Base-by-base conservation (phyloP, 2,797 vertebrate genomes). In the Sylvilagus floridanus region DNA sequence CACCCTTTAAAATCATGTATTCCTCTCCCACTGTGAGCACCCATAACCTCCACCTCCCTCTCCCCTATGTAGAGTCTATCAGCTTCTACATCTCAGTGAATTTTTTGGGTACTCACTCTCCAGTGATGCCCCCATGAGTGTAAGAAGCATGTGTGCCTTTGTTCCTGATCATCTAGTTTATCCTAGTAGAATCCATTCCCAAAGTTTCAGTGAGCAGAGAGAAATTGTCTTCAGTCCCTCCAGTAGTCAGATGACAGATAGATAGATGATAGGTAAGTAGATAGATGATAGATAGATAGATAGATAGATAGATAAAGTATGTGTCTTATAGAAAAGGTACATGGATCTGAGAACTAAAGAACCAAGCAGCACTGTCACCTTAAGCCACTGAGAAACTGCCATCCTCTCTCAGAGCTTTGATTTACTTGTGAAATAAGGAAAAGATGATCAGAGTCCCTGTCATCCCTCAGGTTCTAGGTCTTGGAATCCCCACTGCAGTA, bases 361-460 rank as follows among this genome's bases (percentile, higher is more conserved):
- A 79, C 37, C 6, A 0, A 75, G 30, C 8, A 88, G 13, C 17
- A 19, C 4, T 21, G 1, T 28, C 28, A 11, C 22, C 30, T 73
- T 73, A 77, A 16, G 54, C 92, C 35, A 17, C 10, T 57, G 24
- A 7, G 30, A 9, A 92, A 88, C 50, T 95, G n/a, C 22, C 54
- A 73, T 35, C 37, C 16, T 85, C 50, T 71, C 47, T 50, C 60
- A 10, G 63, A 89, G 12, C 17, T 68, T 89, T 91, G 12, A 37
- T 93, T 66, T 69, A 60, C 72, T 81, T 83, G n/a, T 19, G 50
- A 71, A 90, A 65, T 71, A 87, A 83, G 75, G 17, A 90, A 73
- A 93, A 82, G 47, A 76, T 83, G 60, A 47, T n/a, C 13, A 63
- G 63, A 76, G 47, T 32, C n/a, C 35, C 50, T 68, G 6, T 35